phyloP scores from a whole-genome alignment of 2,888 invertebrate genomes.

The Synanthedon formicaeformis region DNA sequence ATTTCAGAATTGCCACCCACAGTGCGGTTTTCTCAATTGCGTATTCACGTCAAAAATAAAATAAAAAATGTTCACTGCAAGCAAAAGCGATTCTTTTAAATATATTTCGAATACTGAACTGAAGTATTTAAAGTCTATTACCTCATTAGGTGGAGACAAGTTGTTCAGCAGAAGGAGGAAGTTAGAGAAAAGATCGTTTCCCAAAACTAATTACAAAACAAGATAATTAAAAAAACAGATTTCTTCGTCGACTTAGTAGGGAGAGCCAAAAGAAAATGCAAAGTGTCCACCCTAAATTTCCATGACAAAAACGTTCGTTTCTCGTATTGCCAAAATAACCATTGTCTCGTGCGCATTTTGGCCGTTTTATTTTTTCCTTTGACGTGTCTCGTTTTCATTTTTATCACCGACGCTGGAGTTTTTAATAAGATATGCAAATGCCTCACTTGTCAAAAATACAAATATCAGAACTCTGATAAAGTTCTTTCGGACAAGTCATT shows the following conservation, averaged over 20 bases:
- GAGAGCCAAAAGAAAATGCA: slow-evolving; percentile 62
- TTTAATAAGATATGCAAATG: slow-evolving; percentile 68
- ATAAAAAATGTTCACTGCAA: slow-evolving; percentile 6
- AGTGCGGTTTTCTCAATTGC: too few species aligned
- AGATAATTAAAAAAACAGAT: slow-evolving; percentile 70
- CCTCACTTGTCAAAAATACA: slow-evolving; percentile 4
- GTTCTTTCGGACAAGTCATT: too few species aligned
- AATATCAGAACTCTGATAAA: neutral
- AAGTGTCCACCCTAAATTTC: slow-evolving; percentile 65
- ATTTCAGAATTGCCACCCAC: too few species aligned
- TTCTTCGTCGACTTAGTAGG: slow-evolving; percentile 41
- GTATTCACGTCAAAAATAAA: too few species aligned
- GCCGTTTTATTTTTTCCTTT: slow-evolving; percentile 43
- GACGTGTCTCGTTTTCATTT: slow-evolving; percentile 66
- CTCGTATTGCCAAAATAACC: slow-evolving; percentile 63
- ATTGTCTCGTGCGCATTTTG: slow-evolving; percentile 59
- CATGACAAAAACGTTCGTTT: slow-evolving; percentile 61
- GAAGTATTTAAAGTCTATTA: slow-evolving; percentile 25
- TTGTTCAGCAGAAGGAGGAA: slow-evolving; percentile 43
- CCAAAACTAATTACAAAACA: slow-evolving; percentile 70
- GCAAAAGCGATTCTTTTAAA: slow-evolving; percentile 7
- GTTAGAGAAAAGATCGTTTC: slow-evolving; percentile 58
- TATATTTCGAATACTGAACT: slow-evolving; percentile 35
- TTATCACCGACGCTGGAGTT: slow-evolving; percentile 55
- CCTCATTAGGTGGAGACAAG: slow-evolving; percentile 60